These are phyloP conservation scores for Cotesia congregata DNA, from an alignment of 2,888 invertebrate species.

Conservation along the genomic window DNA sequence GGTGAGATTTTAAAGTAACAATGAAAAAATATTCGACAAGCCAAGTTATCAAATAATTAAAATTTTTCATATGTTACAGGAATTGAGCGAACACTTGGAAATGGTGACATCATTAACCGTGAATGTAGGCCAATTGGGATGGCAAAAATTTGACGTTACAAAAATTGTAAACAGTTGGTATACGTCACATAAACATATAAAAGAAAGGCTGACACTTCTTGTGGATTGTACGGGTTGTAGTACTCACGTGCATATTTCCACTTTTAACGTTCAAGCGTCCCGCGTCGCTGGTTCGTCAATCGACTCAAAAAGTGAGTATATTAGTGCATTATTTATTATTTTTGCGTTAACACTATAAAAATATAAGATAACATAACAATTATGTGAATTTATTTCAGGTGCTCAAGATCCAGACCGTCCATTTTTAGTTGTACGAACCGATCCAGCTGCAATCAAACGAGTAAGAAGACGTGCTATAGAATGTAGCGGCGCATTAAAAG, in stretches of 20 bases:
- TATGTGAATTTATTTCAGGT: constrained; percentile 48
- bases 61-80: constrained; percentile 53
- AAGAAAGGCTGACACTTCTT: constrained; percentile 76
- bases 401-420: constrained; percentile 79
- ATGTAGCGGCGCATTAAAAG: constrained; percentile 79
- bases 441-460: constrained; percentile 77
- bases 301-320: constrained; percentile 62
- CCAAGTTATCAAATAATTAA: background rate
- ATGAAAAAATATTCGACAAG: background rate
- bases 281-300: constrained; percentile 66
- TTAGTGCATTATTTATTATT: background rate
- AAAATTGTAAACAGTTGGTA: constrained; percentile 84
- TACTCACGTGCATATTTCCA: constrained; percentile 77
- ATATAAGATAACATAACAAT: background rate
- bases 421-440: constrained; percentile 86
- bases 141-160: constrained; percentile 91
- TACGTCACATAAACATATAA: constrained; percentile 56
- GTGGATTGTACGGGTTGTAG: constrained; percentile 90
- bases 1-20: constrained; percentile 66
- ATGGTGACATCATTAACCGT: constrained; percentile 70
- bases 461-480: constrained; percentile 87
- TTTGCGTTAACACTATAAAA: background rate
- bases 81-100: constrained; percentile 65
- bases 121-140: constrained; percentile 79
- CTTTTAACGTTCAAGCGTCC: constrained; percentile 67